Evolutionary conservation across 2,888 invertebrate species (phyloP), one percentile per base, ranked within the genome.

Genomic region (Polietes domitor): DNA sequence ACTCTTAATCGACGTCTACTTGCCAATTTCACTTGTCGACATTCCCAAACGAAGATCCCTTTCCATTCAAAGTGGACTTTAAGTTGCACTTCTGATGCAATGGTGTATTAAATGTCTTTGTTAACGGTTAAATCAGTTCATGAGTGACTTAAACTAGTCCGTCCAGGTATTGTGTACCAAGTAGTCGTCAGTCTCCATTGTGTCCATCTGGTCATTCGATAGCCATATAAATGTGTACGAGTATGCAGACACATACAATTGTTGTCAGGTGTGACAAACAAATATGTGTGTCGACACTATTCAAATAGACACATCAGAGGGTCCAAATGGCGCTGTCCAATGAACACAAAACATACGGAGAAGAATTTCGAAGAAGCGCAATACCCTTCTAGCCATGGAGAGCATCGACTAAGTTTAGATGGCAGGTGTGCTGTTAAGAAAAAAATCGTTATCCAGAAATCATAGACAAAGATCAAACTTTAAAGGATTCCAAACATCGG

Each of bases 41-140:
- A 6, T 15, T 10, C 19, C 10, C 32, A 37, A 58, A 65, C 68
- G 1, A 28, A 2, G 24, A 61, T 61, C 26, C 50, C 79, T 70
- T 41, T 55, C 79, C 2, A 78, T 24, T 26, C 2, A 74, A 55
- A 28, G 41, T 37, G 53, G 41, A 71, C 26, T 72, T 61, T n/a
- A 50, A 37, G 47, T 32, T 7, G 12, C 32, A 50, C 47, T 71
- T 43, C 21, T 68, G 53, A 74, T 77, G 76, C 76, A 83, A 74
- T 63, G 61, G 26, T 65, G 15, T 79, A 32, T 84, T 78, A 78
- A 58, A 70, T 73, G 81, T 76, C 73, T 78, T 76, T 84, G 75
- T 78, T 41, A 68, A 68, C 68, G 24, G 68, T 65, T 80, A 72
- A 80, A 78, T 47, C 47, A 78, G 65, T 78, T 78, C 80, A 47